Evolutionary conservation across 2,797 vertebrate genomes (phyloP).

Genomic region (Enteromius trimaculatus): DNA sequence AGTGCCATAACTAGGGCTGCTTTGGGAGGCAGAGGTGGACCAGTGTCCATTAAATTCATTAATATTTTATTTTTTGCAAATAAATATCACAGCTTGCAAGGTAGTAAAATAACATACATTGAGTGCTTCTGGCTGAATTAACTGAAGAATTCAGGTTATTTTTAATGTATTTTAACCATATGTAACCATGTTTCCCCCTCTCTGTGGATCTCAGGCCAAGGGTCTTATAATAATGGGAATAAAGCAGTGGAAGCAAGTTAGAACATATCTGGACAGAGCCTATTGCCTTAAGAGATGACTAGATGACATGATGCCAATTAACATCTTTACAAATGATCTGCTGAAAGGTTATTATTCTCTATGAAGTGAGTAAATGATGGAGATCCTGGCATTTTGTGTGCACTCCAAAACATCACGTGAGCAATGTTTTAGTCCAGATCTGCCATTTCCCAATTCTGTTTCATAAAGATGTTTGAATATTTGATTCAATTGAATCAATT

Average conservation of each 20-base stretch:
- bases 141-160: slow-evolving; percentile 18
- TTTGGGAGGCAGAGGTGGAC: neutral
- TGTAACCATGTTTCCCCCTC: slow-evolving; percentile 39
- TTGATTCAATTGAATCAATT: neutral
- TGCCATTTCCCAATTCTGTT: neutral
- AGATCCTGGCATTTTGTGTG: neutral
- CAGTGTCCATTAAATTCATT: neutral
- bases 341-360: neutral
- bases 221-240: slow-evolving; percentile 28
- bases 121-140: neutral
- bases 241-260: slow-evolving; percentile 51
- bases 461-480: neutral
- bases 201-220: slow-evolving; percentile 46
- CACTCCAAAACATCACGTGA: too few species aligned
- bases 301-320: neutral
- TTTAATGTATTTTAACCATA: slow-evolving; percentile 52
- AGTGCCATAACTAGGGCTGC: slow-evolving; percentile 34
- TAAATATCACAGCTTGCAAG: neutral
- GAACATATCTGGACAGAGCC: slow-evolving; percentile 41
- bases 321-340: slow-evolving; percentile 2
- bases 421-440: neutral
- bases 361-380: neutral
- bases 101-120: neutral
- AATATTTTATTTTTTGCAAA: neutral
- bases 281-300: neutral